Evolutionary conservation across 2,888 invertebrate species (phyloP), one percentile per base, ranked within the genome.

Genomic region (Eledone cirrhosa): DNA sequence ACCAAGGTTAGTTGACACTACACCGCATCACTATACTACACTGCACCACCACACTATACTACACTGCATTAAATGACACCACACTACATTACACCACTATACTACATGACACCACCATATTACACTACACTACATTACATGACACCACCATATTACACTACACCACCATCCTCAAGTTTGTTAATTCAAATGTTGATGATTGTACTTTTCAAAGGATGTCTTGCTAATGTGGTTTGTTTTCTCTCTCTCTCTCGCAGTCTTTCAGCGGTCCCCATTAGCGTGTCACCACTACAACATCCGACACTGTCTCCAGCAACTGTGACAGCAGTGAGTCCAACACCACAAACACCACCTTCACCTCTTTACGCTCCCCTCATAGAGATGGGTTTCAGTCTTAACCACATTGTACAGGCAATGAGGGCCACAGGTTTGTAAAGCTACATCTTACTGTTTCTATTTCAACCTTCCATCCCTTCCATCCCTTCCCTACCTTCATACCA

Each of bases 371-470:
- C 93, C 14, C 89, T 94, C 29, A 88, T 93, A 77, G 93, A 94
- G 88, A 94, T 94, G 94, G 94, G 94, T 67, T 94, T 94, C 87
- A 90, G 92, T 19, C 86, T 92, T 48, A 89, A 91, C 65, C 93
- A 93, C 83, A 93, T 94, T 78, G 90, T 92, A 83, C 92, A 91
- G 84, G 93, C 93, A 1, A 90, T 93, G 67, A 88, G 88, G 80
- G 92, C 92, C n/a, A 92, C 93, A 75, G 92, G 93, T 91, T 84
- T 87, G 47, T 47, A n/a, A 69, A 41, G 14, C 24, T 81, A 8
- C 33, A 41, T 72, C 48, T 27, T 7, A 79, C 22, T 47, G 69
- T 74, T 8, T 59, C 48, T 69, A 27, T 78, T n/a, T 78, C 3
- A 74, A 48, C 59, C 41, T 77, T 59, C 63, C 29, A 77, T 77